These are phyloP conservation scores for Volucella inflata DNA, from an alignment of 2,888 invertebrate species.

Conservation along the genomic window DNA sequence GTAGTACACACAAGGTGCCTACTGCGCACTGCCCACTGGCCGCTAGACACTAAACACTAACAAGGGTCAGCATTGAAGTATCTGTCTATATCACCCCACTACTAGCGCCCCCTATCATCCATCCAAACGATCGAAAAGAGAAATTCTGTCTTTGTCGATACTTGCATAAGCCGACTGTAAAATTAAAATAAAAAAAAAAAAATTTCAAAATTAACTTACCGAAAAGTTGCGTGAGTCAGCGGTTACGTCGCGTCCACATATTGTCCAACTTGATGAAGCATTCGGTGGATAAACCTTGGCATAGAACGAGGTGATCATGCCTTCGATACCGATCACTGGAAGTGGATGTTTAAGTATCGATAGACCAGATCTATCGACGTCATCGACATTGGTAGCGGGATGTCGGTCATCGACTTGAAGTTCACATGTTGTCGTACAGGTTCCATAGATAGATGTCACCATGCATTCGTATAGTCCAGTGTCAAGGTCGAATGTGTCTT, in stretches of 20 bases:
- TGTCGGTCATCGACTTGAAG: conserved; percentile 78
- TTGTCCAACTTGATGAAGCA: conserved; percentile 85
- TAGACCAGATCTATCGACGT: conserved; percentile 79
- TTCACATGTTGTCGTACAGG: conserved; percentile 84
- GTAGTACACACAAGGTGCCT: conserved; percentile 34
- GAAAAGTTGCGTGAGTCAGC: conserved; percentile 82
- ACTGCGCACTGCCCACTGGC: background rate
- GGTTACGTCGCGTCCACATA: conserved; percentile 84
- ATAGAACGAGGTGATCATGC: conserved; percentile 85
- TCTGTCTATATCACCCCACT: conserved; percentile 13
- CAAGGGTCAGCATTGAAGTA: conserved; percentile 58
- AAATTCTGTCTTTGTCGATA: conserved; percentile 44
- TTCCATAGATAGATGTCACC: conserved; percentile 87
- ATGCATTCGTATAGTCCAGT: conserved; percentile 88
- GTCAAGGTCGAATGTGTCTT: conserved; percentile 87
- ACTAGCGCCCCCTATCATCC: conserved; percentile 13
- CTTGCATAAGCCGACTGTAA: conserved; percentile 41
- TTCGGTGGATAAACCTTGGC: conserved; percentile 84
- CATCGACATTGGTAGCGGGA: conserved; percentile 83
- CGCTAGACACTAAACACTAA: conserved; percentile 1
- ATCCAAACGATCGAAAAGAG: conserved; percentile 47
- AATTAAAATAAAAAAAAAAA: conserved; percentile 30
- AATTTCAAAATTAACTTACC: conserved; percentile 78
- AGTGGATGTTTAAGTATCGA: conserved; percentile 85
- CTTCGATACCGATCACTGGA: conserved; percentile 84